Evolutionary conservation across 1,140 invertebrate species (phyloP).

Genomic region (Hypothenemus hampei): DNA sequence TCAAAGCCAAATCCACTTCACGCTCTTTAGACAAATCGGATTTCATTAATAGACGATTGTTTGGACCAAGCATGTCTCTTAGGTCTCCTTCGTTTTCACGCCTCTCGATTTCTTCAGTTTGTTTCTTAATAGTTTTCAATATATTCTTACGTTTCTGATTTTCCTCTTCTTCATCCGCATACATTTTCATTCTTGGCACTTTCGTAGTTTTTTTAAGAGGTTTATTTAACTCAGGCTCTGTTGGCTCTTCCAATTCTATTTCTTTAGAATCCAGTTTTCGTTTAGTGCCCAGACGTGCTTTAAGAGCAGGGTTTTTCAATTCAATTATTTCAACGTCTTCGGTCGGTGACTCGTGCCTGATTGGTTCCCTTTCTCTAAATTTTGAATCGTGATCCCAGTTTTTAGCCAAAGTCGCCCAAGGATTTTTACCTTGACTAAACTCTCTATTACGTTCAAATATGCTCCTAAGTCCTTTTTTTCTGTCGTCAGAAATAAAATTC

Average conservation of each 20-base stretch:
- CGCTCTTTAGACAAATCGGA: constrained; percentile 14
- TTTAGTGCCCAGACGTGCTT: constrained; percentile 46
- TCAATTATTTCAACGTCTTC: constrained; percentile 20
- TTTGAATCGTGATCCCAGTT: constrained; percentile 62
- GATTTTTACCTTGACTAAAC: constrained; percentile 55
- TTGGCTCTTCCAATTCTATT: constrained; percentile 40
- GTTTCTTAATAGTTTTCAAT: constrained; percentile 38
- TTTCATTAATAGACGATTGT: constrained; percentile 9
- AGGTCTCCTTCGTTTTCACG: constrained; percentile 30
- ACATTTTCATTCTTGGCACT: constrained; percentile 74
- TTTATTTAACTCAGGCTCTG: constrained; percentile 12
- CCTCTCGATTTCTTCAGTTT: constrained; percentile 36
- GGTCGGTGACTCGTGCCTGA: constrained; percentile 1
- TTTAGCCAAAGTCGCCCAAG: constrained; percentile 65
- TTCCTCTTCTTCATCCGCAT: constrained; percentile 79
- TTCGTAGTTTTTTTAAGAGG: constrained; percentile 48
- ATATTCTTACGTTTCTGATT: constrained; percentile 49
- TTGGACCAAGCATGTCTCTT: constrained; percentile 33
- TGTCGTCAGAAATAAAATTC: constrained; percentile 38
- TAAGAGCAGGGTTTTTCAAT: constrained; percentile 43
- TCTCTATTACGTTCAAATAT: constrained; percentile 48
- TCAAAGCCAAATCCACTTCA: constrained; percentile 32
- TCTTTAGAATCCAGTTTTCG: constrained; percentile 17
- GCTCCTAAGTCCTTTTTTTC: constrained; percentile 48
- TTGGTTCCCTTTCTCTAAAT: constrained; percentile 35